phyloP scores from a whole-genome alignment of 2,797 vertebrate species.

The Poecilia velifera region DNA sequence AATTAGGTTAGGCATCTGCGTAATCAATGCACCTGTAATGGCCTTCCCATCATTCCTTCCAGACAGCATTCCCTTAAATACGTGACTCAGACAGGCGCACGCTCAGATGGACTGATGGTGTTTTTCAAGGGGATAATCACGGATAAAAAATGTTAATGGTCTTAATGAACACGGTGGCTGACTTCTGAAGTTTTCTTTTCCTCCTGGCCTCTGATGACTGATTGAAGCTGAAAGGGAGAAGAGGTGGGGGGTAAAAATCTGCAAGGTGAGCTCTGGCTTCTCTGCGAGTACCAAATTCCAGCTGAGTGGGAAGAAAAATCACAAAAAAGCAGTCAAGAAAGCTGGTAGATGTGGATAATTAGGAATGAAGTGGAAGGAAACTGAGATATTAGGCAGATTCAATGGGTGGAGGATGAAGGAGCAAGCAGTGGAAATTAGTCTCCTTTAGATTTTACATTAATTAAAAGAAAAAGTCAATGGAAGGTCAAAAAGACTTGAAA shows the following conservation, averaged over 20 bases:
- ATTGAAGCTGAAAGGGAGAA: constrained; percentile 52
- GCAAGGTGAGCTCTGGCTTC: constrained; percentile 10
- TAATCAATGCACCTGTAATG: constrained; percentile 12
- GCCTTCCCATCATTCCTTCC: constrained; percentile 9
- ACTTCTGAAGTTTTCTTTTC: constrained; percentile 45
- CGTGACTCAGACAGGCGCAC: background rate
- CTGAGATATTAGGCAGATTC: constrained; percentile 4
- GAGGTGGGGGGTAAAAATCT: background rate
- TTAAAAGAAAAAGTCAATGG: background rate
- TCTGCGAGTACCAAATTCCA: constrained; percentile 4
- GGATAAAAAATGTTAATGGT: constrained; percentile 67
- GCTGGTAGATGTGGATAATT: constrained; percentile 33
- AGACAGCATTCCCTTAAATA: constrained; percentile 8
- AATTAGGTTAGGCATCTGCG: constrained; percentile 12
- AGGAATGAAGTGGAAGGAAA: constrained; percentile 14
- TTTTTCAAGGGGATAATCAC: constrained; percentile 55
- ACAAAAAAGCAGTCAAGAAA: constrained; percentile 17
- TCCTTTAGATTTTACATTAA: background rate
- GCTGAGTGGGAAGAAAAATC: background rate
- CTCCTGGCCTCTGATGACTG: constrained; percentile 38
- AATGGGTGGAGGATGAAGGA: background rate
- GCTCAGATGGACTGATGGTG: constrained; percentile 10
- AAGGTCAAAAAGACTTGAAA: background rate
- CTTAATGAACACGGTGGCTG: constrained; percentile 60
- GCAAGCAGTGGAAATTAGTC: background rate